Base-by-base conservation (phyloP, 2,113 vertebrate species). In the Rhinolophus sinicus region DNA sequence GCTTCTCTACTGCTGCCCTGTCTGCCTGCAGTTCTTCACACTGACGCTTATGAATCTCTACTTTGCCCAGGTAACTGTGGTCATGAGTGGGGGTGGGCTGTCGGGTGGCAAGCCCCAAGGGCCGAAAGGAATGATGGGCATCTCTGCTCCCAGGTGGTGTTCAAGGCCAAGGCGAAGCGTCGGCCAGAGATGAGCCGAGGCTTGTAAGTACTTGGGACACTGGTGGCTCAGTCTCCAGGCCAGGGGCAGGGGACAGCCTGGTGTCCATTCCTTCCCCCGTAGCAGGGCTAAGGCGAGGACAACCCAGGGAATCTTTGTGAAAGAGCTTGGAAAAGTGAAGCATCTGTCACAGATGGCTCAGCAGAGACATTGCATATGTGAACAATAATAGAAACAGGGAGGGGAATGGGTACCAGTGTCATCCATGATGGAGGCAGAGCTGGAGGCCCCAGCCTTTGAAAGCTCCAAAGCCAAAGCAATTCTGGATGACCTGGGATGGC, bases 11-110 rank as follows among this genome's bases (percentile, higher is more conserved):
- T 99, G 99, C 97, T 99, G 98, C 96, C 99, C 99, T 0, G 99
- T 99, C 38, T 99, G 99, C 95, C 97, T 99, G 96, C 99, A 99
- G 98, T 99, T 99, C 97, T 99, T 99, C 98, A 99, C 99, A 1
- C 98, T 99, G 96, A 99, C 98, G 88, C 99, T 99, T 62, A 99
- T 99, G 97, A 99, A 99, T 93, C 98, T 99, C 82, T 99, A 99
- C 97, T 99, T 99, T 95, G 99, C 98, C 73, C 99, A 99, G 99
- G 99, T 99, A 97, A 98, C 70, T 21, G 9, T 77, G 92, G 67
- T 28, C 26, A 40, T 0, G 65, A 90, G 82, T 67, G 47, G 91
- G 40, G 70, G 40, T 24, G 80, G 75, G 54, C n/a, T 0, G 5
- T 13, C 18, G 9, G 62, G 64, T 26, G 35, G 89, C 40, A 22